Evolutionary conservation across 2,113 vertebrate species (phyloP).

Genomic region (Sapayoa aenigma): DNA sequence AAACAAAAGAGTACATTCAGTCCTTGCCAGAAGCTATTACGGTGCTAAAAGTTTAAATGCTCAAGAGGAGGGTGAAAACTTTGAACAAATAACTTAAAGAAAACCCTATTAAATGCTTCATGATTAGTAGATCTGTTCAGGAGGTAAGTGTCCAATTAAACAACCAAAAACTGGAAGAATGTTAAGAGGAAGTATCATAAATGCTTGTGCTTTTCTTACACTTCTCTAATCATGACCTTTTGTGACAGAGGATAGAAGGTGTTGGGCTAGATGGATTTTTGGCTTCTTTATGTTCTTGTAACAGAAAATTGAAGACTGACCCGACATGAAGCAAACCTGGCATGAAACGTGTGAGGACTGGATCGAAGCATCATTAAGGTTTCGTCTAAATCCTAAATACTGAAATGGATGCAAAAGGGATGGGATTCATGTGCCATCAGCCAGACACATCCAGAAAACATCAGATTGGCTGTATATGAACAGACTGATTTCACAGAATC

Average conservation of each 20-base stretch:
- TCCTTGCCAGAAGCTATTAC: neutral
- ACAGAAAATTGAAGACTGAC: neutral
- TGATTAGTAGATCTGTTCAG: neutral
- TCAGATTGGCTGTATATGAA: accelerated
- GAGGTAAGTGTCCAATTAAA: neutral
- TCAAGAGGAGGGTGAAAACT: neutral
- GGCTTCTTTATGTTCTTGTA: neutral
- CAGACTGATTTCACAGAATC: neutral
- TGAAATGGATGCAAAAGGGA: neutral
- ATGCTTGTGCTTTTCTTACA: neutral
- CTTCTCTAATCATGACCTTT: neutral
- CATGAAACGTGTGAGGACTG: neutral
- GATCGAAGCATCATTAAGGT: neutral
- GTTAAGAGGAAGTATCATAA: neutral
- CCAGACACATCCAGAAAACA: neutral
- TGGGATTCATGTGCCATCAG: neutral
- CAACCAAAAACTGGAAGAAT: neutral
- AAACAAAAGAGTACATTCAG: neutral
- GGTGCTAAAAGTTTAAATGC: neutral
- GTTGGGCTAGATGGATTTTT: neutral
- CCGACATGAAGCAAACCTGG: accelerated
- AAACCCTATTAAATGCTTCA: neutral
- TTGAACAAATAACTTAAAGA: neutral
- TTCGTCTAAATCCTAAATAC: neutral
- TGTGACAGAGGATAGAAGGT: neutral